phyloP scores from a whole-genome alignment of 2,113 vertebrate genomes.

The Lophotis ruficrista region DNA sequence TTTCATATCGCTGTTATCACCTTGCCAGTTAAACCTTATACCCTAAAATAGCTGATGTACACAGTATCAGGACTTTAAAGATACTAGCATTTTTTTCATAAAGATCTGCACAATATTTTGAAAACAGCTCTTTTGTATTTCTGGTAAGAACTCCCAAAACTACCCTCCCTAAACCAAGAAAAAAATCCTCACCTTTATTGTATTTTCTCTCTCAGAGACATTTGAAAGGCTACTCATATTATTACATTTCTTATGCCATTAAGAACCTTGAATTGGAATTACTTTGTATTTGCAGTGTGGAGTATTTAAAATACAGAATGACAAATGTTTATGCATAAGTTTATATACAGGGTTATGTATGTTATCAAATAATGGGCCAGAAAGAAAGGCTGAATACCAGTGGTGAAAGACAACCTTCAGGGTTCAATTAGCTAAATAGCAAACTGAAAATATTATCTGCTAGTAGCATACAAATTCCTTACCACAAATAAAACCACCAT shows the following conservation, averaged over 20 bases:
- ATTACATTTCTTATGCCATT: not conserved
- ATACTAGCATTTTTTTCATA: not conserved
- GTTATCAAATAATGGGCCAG: not conserved
- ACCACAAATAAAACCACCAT: not conserved
- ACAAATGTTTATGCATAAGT: not conserved
- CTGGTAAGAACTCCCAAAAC: not conserved
- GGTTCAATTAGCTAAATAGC: not conserved
- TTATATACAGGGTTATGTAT: not conserved
- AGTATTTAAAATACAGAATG: not conserved
- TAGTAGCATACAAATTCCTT: not conserved
- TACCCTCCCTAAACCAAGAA: not conserved
- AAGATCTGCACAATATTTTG: not conserved
- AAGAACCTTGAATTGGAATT: not conserved
- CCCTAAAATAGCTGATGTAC: not conserved
- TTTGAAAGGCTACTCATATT: not conserved
- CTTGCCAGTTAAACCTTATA: not conserved
- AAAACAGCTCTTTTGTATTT: not conserved
- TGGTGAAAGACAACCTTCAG: not conserved
- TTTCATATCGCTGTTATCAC: not conserved
- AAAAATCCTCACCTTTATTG: not conserved
- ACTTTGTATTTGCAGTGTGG: not conserved
- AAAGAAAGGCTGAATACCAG: not conserved
- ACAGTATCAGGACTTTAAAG: not conserved
- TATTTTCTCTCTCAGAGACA: not conserved
- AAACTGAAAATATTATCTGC: not conserved